These are phyloP conservation scores for Dermatophagoides farinae DNA, from an alignment of 1,140 invertebrate genomes.

Conservation along the genomic window DNA sequence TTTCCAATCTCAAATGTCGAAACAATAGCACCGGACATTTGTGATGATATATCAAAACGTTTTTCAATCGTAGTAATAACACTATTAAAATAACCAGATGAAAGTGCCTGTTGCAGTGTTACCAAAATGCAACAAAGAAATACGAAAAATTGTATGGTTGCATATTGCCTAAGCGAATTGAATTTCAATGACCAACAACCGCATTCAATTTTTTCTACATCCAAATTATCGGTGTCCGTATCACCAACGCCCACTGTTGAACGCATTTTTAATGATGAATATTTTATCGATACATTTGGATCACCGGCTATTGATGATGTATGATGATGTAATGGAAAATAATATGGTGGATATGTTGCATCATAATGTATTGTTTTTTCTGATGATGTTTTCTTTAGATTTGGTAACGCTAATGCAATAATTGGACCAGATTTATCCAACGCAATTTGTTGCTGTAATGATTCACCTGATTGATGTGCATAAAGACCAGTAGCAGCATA, in stretches of 20 bases:
- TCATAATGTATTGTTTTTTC: background rate
- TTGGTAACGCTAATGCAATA: background rate
- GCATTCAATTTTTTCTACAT: background rate
- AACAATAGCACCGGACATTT: conserved; percentile 70
- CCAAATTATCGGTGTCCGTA: background rate
- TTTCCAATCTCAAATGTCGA: conserved; percentile 89
- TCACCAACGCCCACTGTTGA: background rate
- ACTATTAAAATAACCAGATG: conserved; percentile 70
- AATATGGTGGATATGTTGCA: background rate
- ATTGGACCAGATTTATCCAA: background rate
- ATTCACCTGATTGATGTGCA: conserved; percentile 10
- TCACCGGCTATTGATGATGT: background rate
- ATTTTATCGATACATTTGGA: background rate
- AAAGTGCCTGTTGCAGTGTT: conserved; percentile 66
- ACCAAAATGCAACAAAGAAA: conserved; percentile 73
- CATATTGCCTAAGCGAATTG: conserved; percentile 15
- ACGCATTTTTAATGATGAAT: background rate
- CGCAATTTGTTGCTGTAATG: background rate
- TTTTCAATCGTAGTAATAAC: conserved; percentile 93
- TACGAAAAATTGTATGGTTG: conserved; percentile 56
- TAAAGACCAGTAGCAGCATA: conserved; percentile 20
- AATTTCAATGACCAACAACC: background rate
- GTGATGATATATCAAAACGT: conserved; percentile 81
- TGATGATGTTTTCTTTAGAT: background rate
- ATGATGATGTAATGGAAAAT: background rate